Conservation (phyloP, 2,797 vertebrate species). For the Spinibarbus caldwelli region DNA sequence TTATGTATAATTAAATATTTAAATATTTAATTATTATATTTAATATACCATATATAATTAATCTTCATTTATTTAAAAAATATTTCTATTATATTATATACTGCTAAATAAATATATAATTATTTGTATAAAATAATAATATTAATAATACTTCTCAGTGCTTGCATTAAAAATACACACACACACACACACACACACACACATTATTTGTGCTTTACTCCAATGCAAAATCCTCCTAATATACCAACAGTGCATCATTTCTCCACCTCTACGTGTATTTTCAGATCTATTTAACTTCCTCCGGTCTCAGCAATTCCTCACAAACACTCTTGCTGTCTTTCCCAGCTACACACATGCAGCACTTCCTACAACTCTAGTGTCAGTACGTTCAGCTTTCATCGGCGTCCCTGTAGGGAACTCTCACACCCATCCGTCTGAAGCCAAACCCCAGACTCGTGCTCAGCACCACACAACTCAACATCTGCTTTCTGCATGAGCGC, state of each 20-base stretch:
- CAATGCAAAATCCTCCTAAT: not conserved
- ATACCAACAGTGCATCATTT: not conserved
- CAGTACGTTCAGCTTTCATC: conserved; percentile 51
- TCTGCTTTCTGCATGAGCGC: conserved; percentile 72
- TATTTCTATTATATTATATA: too few relatives aligned
- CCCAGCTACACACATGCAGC: conserved; percentile 14
- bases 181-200: not conserved
- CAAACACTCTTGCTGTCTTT: conserved; percentile 2
- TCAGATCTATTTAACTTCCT: not conserved
- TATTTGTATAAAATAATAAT: not conserved
- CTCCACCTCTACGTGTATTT: not conserved
- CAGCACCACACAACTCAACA: conserved; percentile 57
- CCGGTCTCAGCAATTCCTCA: conserved; percentile 1
- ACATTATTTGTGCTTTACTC: not conserved
- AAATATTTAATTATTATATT: too few relatives aligned
- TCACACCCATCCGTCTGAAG: conserved; percentile 40
- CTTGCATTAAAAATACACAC: not conserved
- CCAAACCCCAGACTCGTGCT: conserved; percentile 44
- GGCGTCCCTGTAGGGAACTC: conserved; percentile 29
- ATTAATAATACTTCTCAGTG: not conserved
- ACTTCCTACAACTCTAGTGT: conserved; percentile 4
- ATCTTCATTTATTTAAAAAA: too few relatives aligned
- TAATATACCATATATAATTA: not conserved
- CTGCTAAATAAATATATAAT: not conserved
- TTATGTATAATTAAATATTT: too few relatives aligned